These are phyloP conservation scores for Schizopygopsis pylzovi DNA, from an alignment of 2,797 vertebrate species.

Conservation along the genomic window DNA sequence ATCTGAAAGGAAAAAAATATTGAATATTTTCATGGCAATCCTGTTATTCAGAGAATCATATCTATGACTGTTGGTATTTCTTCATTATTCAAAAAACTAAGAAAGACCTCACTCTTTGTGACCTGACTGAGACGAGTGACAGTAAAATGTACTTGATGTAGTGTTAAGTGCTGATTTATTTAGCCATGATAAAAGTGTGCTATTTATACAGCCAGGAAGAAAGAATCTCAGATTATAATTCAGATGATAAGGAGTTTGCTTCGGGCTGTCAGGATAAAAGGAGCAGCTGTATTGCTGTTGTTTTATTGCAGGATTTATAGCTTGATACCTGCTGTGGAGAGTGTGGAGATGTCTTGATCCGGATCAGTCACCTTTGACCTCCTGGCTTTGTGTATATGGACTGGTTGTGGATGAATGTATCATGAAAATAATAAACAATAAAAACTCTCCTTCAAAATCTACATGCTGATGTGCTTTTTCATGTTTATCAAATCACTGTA, in stretches of 20 bases:
- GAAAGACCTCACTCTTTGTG: conserved; percentile 1
- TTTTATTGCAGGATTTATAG: conserved; percentile 22
- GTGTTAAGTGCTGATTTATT: conserved; percentile 39
- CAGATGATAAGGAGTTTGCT: conserved; percentile 51
- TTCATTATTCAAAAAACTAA: background rate
- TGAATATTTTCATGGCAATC: background rate
- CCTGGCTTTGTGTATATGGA: background rate
- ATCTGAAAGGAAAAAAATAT: background rate
- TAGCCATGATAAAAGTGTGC: conserved; percentile 38
- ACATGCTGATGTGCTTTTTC: background rate
- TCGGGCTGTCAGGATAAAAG: conserved; percentile 30
- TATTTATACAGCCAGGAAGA: conserved; percentile 35
- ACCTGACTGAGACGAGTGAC: conserved; percentile 23
- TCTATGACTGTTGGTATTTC: background rate
- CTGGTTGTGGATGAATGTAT: background rate
- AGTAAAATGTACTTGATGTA: conserved; percentile 34
- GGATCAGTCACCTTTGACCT: conserved; percentile 1
- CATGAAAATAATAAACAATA: background rate
- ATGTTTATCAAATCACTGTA: background rate
- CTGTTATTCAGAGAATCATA: background rate
- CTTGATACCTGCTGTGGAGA: background rate
- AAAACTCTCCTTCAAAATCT: background rate
- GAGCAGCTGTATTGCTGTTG: conserved; percentile 16
- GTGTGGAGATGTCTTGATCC: background rate
- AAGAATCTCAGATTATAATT: conserved; percentile 52